Evolutionary conservation across 2,113 vertebrate genomes (phyloP).

Genomic region (Paradoxurus hermaphroditus): DNA sequence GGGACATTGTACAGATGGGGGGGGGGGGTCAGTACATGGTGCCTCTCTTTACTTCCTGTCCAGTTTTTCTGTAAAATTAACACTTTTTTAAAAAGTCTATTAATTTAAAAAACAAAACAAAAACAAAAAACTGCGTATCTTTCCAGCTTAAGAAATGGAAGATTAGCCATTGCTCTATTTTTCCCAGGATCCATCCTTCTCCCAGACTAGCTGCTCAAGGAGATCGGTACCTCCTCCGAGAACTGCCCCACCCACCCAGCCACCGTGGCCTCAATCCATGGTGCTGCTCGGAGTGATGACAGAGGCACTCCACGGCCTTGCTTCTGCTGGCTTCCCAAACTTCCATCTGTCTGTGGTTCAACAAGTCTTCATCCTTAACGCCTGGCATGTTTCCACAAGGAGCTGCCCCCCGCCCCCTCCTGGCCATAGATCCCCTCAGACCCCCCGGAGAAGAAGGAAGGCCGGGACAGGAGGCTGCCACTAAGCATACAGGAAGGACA

Average conservation of each 20-base stretch:
- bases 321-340: background rate
- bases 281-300: accelerated
- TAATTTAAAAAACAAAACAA: background rate
- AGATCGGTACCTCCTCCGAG: background rate
- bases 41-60: background rate
- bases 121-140: background rate
- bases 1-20: background rate
- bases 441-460: background rate
- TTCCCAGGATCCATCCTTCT: background rate
- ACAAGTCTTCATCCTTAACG: background rate
- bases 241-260: background rate
- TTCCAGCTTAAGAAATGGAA: background rate
- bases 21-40: background rate
- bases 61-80: background rate
- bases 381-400: background rate
- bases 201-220: background rate
- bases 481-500: background rate
- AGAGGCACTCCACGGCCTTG: accelerated
- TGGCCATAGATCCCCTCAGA: background rate
- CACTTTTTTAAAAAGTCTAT: background rate
- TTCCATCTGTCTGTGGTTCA: background rate
- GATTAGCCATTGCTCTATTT: background rate
- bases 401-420: too few relatives aligned
- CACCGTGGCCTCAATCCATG: background rate
- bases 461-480: background rate